Conservation (phyloP, 2,113 vertebrate species). For the Micromys minutus region DNA sequence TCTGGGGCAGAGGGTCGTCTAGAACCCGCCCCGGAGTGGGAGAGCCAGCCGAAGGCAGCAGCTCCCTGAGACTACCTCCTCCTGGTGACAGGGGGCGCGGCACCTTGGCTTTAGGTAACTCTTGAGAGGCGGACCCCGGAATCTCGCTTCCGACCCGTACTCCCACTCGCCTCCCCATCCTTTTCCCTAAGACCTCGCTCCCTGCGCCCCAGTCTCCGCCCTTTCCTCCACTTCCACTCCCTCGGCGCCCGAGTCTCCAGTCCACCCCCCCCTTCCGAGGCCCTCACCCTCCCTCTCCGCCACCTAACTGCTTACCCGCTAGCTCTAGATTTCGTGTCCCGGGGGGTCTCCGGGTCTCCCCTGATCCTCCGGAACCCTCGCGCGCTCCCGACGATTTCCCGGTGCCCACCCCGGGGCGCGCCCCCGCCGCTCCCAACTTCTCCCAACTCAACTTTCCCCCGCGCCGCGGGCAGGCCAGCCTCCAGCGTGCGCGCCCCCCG, state of each 20-base stretch:
- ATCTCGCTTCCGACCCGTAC: background rate
- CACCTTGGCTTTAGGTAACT: background rate
- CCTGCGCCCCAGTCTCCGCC: slow-evolving; percentile 73
- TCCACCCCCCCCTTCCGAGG: slow-evolving; percentile 58
- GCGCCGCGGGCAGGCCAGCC: slow-evolving; percentile 72
- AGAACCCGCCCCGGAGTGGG: background rate
- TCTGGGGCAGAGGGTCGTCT: background rate
- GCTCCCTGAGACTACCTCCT: slow-evolving; percentile 39
- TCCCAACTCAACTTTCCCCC: slow-evolving; percentile 82
- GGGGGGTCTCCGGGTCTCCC: slow-evolving; percentile 61
- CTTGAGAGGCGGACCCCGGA: background rate
- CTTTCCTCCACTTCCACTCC: slow-evolving; percentile 75
- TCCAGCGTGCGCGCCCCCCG: slow-evolving; percentile 75
- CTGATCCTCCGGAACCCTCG: slow-evolving; percentile 47
- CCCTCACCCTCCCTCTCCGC: slow-evolving; percentile 66
- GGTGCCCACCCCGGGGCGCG: slow-evolving; percentile 77
- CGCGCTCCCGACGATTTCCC: slow-evolving; percentile 70
- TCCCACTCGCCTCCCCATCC: slow-evolving; percentile 44
- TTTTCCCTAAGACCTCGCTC: slow-evolving; percentile 53
- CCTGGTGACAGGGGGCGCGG: slow-evolving; percentile 63
- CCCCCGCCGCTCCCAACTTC: slow-evolving; percentile 78
- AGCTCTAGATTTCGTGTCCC: slow-evolving; percentile 43
- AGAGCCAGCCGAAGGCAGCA: background rate
- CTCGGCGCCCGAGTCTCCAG: slow-evolving; percentile 63
- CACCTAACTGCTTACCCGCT: slow-evolving; percentile 69